Evolutionary conservation across 2,113 vertebrate species (phyloP), one percentile per base, ranked within the genome.

Genomic region (Dendropsophus ebraccatus): DNA sequence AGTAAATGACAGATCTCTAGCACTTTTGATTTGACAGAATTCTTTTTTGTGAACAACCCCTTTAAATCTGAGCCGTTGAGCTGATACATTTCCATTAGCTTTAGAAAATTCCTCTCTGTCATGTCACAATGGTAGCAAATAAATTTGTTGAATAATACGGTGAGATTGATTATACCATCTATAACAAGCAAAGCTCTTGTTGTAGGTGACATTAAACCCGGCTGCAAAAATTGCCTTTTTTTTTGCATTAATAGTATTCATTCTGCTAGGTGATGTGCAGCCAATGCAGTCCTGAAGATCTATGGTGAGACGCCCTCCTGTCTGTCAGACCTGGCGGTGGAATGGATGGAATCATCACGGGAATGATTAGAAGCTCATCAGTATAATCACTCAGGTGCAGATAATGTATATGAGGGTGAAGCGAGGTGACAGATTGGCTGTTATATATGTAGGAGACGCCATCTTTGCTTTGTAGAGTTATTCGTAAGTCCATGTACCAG

Each of bases 361-460:
- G 23, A 74, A 73, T 12, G 32, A 10, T 23, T 73, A 37, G 30
- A 73, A 83, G 35, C n/a, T 58, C 50, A 75, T 47, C 28, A 32
- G 35, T 32, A 32, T 69, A 12, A 2, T 50, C n/a, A 47, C 9
- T 19, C 37, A 17, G 62, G 77, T 80, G 54, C 77, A 78, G 30
- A 58, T 37, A 37, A 60, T 47, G 6, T 45, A 62, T 60, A 19
- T 45, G 23, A 45, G 23, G 77, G 77, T 62, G 60, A 45, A 62
- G 14, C 35, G 12, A 81, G 37, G n/a, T 30, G 6, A 81, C 5
- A 47, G 12, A 81, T 45, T 41, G 8, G 9, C 23, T 28, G 21
- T n/a, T 32, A 50, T 69, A 70, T 67, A 70, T 82, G 30, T 82
- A 82, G 81, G 81, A 82, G 81, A 67, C 37, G 16, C 17, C 28